Base-by-base conservation (phyloP, 2,888 invertebrate species). In the Papilio demoleus region DNA sequence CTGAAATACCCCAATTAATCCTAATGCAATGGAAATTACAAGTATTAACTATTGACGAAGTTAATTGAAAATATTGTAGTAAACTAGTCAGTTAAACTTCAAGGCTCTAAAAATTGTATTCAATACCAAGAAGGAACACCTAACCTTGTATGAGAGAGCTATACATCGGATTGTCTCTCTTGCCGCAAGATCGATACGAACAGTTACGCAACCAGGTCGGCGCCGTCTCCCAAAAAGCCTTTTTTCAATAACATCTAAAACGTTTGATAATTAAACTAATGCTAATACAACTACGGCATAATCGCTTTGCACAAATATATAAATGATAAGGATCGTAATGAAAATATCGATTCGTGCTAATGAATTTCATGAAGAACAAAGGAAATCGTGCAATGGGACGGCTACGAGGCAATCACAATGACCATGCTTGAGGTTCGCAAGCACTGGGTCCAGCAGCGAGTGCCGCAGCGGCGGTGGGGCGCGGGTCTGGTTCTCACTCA, bases 181-280 rank as follows among this genome's bases (percentile, higher is more conserved):
- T 85, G 81, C 80, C 81, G 85, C 86, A 83, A 83, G 90, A 92
- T 92, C 92, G 85, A 92, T 92, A 91, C 86, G 81, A 76, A 72
- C 79, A 84, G 92, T 92, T 92, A 92, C 92, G 92, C 92, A 92
- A 92, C 86, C 81, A 82, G 80, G 80, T 85, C 84, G 87, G 87
- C 88, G 87, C 84, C 84, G 83, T 80, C 82, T 81, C 79, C 78
- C 71, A 80, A 80, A 81, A 80, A 80, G 73, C 45, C 61, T 58
- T 22, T 45, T 62, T 62, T 65, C 45, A 22, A 31, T 56, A 56
- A 24, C 42, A 42, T 58, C 11, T 12, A 36, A 45, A 40, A 56
- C 40, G 24, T 9, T 19, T 70, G 36, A 50, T 40, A 36, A 60
- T 19, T 19, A 63, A 58, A 31, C 50, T 62, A 34, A 64, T 50